Base-by-base conservation (phyloP, 2,888 invertebrate species). In the Lasioglossum leucozonium region DNA sequence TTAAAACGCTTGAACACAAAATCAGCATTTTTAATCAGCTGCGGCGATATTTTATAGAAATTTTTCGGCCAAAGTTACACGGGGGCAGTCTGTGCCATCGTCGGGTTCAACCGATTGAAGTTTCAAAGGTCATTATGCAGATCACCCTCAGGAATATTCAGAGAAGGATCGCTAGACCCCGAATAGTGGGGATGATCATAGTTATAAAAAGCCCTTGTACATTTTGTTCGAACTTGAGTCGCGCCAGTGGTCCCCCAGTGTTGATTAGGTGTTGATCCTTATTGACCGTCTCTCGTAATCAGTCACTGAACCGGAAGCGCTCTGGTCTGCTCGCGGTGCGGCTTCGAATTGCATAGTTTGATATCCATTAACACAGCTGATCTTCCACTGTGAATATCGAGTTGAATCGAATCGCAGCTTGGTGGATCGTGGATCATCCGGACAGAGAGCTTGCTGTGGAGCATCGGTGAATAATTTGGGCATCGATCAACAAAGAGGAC, bases 151-250 rank as follows among this genome's bases (percentile, higher is more conserved):
- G 40, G 76, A 85, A 85, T 79, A 85, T 79, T 84, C 75, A 79
- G 1, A 73, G 8, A 8, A 51, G 18, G 30, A 58, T 6, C n/a
- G 18, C 0, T 16, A 3, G 47, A 6, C 16, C 16, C 10, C 8
- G 4, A 22, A 10, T 76, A 22, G 79, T 22, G 77, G 71, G 79
- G 86, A 34, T 37, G 22, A 42, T 2, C n/a, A 69, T 74, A 40
- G 30, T 89, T 89, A 91, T 92, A 91, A 90, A 77, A 85, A 51
- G 82, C n/a, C 58, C 10, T 65, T 65, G 34, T 4, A 2, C 22
- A 55, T 44, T 72, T 44, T 51, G n/a, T 40, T 26, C 37, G 11
- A 37, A 44, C 72, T 47, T 58, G 55, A 85, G 26, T 87, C 22
- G 71, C 37, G 34, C 30, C 0, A 34, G n/a, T 62, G 22, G n/a